phyloP scores from a whole-genome alignment of 1,140 invertebrate genomes.

The Cataglyphis hispanica region DNA sequence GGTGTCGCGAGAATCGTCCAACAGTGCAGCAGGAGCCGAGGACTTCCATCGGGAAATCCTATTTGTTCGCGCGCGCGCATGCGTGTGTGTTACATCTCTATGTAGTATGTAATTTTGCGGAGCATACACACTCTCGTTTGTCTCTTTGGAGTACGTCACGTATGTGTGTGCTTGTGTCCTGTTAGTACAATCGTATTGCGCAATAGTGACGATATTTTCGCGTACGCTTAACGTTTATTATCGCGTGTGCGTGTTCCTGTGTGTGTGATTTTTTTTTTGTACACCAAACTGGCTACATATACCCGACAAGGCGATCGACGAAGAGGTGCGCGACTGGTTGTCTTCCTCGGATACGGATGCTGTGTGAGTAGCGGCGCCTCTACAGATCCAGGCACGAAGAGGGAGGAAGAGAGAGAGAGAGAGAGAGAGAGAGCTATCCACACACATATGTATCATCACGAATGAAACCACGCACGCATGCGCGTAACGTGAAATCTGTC shows the following conservation, averaged over 20 bases:
- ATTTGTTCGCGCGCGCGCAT: not conserved
- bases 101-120: not conserved
- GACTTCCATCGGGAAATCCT: constrained; percentile 35
- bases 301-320: constrained; percentile 6
- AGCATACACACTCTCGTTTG: not conserved
- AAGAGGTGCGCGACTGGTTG: not conserved
- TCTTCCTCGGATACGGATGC: constrained; percentile 49
- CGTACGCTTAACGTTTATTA: constrained; percentile 40
- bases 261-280: not conserved
- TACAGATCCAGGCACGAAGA: not conserved
- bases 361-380: constrained; percentile 41
- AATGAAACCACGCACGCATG: constrained; percentile 46
- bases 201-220: constrained; percentile 52
- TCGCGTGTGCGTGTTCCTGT: not conserved
- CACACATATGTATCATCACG: not conserved
- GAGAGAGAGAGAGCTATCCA: constrained; percentile 5
- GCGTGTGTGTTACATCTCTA: not conserved
- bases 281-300: not conserved
- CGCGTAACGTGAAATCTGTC: constrained; percentile 57
- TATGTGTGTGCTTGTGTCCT: not conserved
- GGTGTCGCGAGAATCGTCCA: constrained; percentile 37
- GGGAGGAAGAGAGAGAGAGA: not conserved
- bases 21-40: not conserved
- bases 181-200: constrained; percentile 22
- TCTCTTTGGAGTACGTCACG: not conserved